Conservation (phyloP, 2,888 invertebrate genomes). For the Stictocephala bisonia region DNA sequence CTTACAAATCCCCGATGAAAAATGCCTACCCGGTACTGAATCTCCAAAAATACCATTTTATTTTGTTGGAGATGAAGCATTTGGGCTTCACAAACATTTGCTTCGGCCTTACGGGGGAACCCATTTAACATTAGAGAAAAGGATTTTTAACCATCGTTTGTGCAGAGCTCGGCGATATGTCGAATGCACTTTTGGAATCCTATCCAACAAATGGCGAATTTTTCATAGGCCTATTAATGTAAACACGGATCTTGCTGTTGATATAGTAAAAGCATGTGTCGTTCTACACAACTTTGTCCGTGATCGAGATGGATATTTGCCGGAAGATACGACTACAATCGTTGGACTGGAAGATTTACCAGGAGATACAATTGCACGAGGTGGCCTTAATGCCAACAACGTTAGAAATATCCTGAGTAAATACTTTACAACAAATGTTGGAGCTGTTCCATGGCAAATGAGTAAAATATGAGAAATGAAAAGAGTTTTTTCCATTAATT, state of each 20-base stretch:
- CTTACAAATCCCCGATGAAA: constrained; percentile 55
- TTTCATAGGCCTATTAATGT: constrained; percentile 60
- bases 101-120: constrained; percentile 54
- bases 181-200: constrained; percentile 50
- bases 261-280: constrained; percentile 59
- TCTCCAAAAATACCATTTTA: constrained; percentile 54
- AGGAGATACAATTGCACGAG: constrained; percentile 45
- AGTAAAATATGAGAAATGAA: constrained; percentile 14
- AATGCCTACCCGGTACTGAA: constrained; percentile 54
- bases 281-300: constrained; percentile 53
- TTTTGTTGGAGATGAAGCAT: constrained; percentile 58
- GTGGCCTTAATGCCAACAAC: constrained; percentile 50
- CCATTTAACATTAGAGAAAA: constrained; percentile 51
- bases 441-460: constrained; percentile 33
- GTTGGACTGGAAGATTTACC: constrained; percentile 51
- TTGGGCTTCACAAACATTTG: constrained; percentile 52
- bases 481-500: too few species aligned
- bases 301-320: constrained; percentile 51
- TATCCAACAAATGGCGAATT: constrained; percentile 62
- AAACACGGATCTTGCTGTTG: constrained; percentile 55
- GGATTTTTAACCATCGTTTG: constrained; percentile 57
- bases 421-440: constrained; percentile 16
- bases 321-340: constrained; percentile 52
- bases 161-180: constrained; percentile 54
- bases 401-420: constrained; percentile 48